Evolutionary conservation across 1,140 invertebrate genomes (phyloP), one percentile per base, ranked within the genome.

Genomic region (Andrena cerasifolii): DNA sequence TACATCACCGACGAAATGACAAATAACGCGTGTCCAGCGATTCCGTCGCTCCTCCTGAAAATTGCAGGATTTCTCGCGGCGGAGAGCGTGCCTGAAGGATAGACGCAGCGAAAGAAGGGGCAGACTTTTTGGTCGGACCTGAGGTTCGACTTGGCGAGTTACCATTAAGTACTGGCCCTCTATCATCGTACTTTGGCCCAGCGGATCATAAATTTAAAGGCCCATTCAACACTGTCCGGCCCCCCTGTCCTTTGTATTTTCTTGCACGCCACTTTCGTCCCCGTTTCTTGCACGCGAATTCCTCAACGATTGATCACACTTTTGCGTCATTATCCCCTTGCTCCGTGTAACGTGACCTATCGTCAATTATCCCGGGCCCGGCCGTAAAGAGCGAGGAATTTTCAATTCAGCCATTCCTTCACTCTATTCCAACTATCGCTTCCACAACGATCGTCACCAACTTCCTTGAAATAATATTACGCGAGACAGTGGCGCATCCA

Each of bases 181-280:
- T 53, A 82, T 85, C 75, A 82, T 85, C 72, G 47, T 76, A 61
- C 75, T 79, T 72, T 74, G 70, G n/a, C 59, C 65, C 51, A 68
- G 61, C 40, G n/a, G 78, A 80, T 80, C 82, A 85, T 85, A 84
- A 85, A 84, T 85, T 75, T 80, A 59, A 77, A 74, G 65, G 58
- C 26, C 81, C 76, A 74, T 72, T 78, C 80, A 63, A 53, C 80
- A 79, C 31, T 62, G 56, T 51, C 54, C 18, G 18, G 16, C 16
- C 58, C 16, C 58, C 24, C 40, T 36, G 14, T 28, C 53, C 53
- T 75, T 68, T 75, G 18, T 56, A 43, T 24, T 47, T 68, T 47
- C 31, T 43, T 68, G 28, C 21, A 16, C 45, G 36, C 16, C 7
- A 18, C 18, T 33, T 66, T 33, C 36, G 36, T n/a, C 36, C 36